A percentile compares a stretch with the other conserved stretches of the same genome.
These are phyloP conservation scores for Rhopalosiphum padi DNA, from an alignment of 1,140 invertebrate genomes.

Conservation along the genomic window DNA sequence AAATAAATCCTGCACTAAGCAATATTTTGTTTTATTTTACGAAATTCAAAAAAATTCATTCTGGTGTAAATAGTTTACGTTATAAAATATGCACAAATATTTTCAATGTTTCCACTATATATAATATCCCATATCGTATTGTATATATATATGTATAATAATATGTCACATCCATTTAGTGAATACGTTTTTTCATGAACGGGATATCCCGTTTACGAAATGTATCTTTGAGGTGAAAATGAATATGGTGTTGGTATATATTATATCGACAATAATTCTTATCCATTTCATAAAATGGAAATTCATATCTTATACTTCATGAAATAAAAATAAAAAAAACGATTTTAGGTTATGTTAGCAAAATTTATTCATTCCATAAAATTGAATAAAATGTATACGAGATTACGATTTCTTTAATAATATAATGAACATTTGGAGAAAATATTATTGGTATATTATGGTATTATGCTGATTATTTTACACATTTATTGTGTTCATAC, in stretches of 20 bases:
- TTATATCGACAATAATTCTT: neutral
- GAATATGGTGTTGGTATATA: neutral
- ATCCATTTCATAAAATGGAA: neutral
- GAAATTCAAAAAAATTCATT: neutral
- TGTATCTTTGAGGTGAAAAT: neutral
- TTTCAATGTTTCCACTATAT: neutral
- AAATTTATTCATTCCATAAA: neutral
- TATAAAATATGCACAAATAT: neutral
- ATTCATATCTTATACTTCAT: neutral
- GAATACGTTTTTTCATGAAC: neutral
- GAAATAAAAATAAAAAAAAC: neutral
- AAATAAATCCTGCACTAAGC: neutral
- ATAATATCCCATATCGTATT: neutral
- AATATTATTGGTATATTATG: neutral
- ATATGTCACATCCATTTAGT: slow-evolving; percentile 5
- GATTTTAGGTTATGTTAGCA: neutral
- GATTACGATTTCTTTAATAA: neutral
- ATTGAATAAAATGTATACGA: neutral
- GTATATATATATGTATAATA: neutral
- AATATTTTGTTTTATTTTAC: neutral
- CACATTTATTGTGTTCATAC: neutral
- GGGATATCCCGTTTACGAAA: neutral
- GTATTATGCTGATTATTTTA: neutral
- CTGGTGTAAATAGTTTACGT: neutral
- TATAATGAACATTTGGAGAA: neutral